Evolutionary conservation across 1,140 invertebrate species (phyloP).

Genomic region (Hirudo medicinalis): DNA sequence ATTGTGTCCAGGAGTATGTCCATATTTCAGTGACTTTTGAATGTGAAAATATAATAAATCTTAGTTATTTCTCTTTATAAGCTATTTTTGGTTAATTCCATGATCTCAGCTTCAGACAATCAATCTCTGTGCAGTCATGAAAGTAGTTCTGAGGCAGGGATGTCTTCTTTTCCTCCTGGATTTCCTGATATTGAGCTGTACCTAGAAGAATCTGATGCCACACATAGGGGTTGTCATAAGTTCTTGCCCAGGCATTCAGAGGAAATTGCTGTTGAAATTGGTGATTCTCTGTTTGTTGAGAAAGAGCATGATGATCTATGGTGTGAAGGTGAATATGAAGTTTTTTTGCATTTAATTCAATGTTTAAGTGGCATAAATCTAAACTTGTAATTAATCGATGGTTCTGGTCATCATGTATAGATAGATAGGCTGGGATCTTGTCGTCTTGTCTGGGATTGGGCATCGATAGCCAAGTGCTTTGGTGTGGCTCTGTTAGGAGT

Average conservation of each 20-base stretch:
- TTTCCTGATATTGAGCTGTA: conserved; percentile 9
- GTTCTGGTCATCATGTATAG: too few species aligned
- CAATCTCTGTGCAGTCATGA: conserved; percentile 3
- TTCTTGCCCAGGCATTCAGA: conserved; percentile 86
- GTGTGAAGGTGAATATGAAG: conserved; percentile 63
- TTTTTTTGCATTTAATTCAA: too few species aligned
- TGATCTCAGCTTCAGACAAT: not conserved
- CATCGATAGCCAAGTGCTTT: too few species aligned
- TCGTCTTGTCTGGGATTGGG: too few species aligned
- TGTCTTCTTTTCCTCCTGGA: not conserved
- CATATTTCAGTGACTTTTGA: too few species aligned
- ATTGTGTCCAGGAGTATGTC: not conserved
- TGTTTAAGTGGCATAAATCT: too few species aligned
- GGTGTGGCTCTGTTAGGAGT: too few species aligned
- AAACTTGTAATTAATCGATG: too few species aligned
- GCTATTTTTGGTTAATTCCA: not conserved
- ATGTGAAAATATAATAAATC: too few species aligned
- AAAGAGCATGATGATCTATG: conserved; percentile 91
- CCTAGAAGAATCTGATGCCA: conserved; percentile 57
- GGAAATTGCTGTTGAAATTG: conserved; percentile 89
- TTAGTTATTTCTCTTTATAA: too few species aligned
- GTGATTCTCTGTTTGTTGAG: conserved; percentile 89
- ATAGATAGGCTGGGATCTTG: too few species aligned
- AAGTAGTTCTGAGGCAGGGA: not conserved
- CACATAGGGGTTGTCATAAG: conserved; percentile 83